Percentiles rank a stretch among this genome's conserved stretches.
phyloP scores from a whole-genome alignment of 2,113 vertebrate species.

The Uropsilus gracilis region DNA sequence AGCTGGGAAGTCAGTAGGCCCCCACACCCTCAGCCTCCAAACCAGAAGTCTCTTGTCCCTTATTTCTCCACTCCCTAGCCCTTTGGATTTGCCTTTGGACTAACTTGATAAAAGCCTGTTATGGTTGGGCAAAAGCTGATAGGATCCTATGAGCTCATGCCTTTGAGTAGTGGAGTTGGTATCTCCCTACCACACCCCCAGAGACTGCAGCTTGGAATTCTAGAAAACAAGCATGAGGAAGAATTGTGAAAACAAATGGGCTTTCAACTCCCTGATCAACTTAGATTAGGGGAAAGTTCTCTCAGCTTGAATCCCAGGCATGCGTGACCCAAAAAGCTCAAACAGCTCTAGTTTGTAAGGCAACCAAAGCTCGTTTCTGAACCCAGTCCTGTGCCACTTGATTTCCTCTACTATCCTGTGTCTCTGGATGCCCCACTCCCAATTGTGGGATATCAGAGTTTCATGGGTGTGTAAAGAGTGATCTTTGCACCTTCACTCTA shows the following conservation, averaged over 20 bases:
- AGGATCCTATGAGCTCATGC: neutral
- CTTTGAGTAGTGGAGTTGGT: neutral
- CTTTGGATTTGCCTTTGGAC: slow-evolving; percentile 24
- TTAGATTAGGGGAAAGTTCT: neutral
- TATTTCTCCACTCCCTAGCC: neutral
- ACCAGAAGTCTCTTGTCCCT: neutral
- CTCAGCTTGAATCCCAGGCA: neutral
- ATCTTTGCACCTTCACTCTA: neutral
- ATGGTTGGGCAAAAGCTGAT: neutral
- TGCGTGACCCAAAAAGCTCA: neutral
- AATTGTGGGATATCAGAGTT: neutral
- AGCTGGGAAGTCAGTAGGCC: neutral
- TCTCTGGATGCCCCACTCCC: neutral
- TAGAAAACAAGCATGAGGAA: neutral
- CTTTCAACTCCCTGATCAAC: neutral
- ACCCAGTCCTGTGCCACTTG: fast-evolving
- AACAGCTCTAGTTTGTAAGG: neutral
- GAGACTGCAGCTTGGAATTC: neutral
- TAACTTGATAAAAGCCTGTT: neutral
- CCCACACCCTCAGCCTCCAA: neutral
- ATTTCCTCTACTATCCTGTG: neutral
- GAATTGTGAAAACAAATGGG: neutral
- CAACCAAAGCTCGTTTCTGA: neutral
- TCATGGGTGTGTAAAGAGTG: neutral
- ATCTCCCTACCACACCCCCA: neutral